Evolutionary conservation across 2,888 invertebrate species (phyloP), one percentile per base, ranked within the genome.

Genomic region (Xylota segnis): DNA sequence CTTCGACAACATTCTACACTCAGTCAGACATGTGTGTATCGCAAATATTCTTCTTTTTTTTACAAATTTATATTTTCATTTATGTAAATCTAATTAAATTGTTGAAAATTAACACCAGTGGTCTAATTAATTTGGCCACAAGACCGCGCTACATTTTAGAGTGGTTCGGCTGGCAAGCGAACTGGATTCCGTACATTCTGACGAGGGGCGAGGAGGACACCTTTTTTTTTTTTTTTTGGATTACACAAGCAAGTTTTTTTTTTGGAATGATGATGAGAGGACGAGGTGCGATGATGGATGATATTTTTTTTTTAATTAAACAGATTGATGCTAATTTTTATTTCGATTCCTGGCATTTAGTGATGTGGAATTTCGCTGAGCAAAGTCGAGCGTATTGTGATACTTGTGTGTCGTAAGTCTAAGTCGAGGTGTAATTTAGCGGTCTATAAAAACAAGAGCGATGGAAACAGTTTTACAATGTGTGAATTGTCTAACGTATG

Each of bases 91-190:
- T 56, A 77, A 83, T 83, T 72, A 71, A 83, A 83, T 59, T 77
- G 71, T 71, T 66, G 43, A 45, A 71, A 83, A 83, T 83, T 83
- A 83, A 45, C 76, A 77, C 52, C 16, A 71, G 10, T 47, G 65
- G 37, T 71, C 83, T 77, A 83, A 83, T 77, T 83, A 66, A 66
- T 77, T 76, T 83, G 43, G 58, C 65, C 71, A 71, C 70, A 70
- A 71, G 63, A 58, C 59, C 58, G 50, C 52, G 77, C 58, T 83
- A 77, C 65, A 77, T 59, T 77, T 71, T 77, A 71, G 59, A 83
- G 77, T 71, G 71, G 71, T 32, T 59, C 5, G 43, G 37, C 5
- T 37, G 27, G 10, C 10, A 0, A 45, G 16, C 7, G 32, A 43
- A 27, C 74, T 54, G 52, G 52, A 40, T 34, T 32, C 5, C 3